These are phyloP conservation scores for Steinernema khuongi DNA, from an alignment of 1,140 invertebrate species.

Conservation along the genomic window DNA sequence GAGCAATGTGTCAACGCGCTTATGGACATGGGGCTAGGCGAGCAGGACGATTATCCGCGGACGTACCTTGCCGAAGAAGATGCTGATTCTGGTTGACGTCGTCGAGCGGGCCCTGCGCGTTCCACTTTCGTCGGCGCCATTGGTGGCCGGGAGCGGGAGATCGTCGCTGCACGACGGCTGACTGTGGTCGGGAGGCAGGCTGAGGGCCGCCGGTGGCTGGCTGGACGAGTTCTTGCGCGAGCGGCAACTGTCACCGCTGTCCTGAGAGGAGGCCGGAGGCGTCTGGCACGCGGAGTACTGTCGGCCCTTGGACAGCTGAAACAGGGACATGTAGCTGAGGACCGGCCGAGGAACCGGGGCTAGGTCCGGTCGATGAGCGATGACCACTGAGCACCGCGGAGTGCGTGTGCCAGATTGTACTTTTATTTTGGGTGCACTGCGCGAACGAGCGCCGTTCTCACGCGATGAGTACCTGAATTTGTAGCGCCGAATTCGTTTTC, in stretches of 20 bases:
- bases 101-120: slow-evolving; percentile 31
- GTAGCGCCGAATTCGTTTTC: neutral
- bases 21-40: neutral
- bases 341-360: too few relatives aligned
- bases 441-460: neutral
- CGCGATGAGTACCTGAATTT: neutral
- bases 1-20: too few relatives aligned
- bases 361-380: too few relatives aligned
- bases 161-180: slow-evolving; percentile 14
- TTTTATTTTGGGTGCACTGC: neutral
- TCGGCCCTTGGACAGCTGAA: slow-evolving; percentile 1
- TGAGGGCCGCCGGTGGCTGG: neutral
- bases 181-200: neutral
- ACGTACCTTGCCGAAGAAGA: slow-evolving; percentile 28
- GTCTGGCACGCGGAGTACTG: slow-evolving; percentile 3
- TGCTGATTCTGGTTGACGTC: slow-evolving; percentile 24
- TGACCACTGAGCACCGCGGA: too few relatives aligned
- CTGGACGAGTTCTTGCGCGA: neutral
- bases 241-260: neutral
- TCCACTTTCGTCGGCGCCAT: slow-evolving; percentile 24
- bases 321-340: neutral
- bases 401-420: too few relatives aligned
- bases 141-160: neutral
- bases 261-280: neutral
- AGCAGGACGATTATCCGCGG: neutral